Conservation (phyloP, 2,797 vertebrate species). For the Eidolon dupreanum region DNA sequence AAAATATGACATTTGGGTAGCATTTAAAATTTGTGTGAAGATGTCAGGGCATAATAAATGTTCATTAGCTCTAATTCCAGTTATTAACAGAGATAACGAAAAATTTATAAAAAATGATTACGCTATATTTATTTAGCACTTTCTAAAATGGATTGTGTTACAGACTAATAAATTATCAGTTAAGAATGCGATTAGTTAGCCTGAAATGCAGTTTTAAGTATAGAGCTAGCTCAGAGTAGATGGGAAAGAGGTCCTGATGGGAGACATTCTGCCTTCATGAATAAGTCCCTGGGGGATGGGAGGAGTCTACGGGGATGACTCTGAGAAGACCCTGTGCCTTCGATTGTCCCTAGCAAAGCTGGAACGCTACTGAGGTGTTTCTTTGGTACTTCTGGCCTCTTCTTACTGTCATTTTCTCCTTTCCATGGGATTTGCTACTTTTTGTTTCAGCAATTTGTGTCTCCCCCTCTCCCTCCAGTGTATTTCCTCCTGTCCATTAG, state of each 20-base stretch:
- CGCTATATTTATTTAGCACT: slow-evolving; percentile 14
- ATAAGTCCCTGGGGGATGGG: neutral
- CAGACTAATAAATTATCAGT: slow-evolving; percentile 31
- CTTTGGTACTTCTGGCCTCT: neutral
- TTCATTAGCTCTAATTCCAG: neutral
- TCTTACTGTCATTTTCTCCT: neutral
- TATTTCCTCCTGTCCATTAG: neutral
- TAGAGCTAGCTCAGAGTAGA: neutral
- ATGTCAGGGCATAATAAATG: neutral
- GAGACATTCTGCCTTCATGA: neutral
- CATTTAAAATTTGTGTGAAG: slow-evolving; percentile 43
- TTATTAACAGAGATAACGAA: slow-evolving; percentile 1
- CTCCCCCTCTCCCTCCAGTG: neutral
- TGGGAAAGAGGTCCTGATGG: neutral
- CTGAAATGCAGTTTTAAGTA: neutral
- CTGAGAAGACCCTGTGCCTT: neutral
- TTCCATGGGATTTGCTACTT: neutral
- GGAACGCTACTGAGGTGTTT: neutral
- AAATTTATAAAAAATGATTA: neutral
- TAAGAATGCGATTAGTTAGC: neutral
- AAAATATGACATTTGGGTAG: slow-evolving; percentile 37
- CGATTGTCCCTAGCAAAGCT: neutral
- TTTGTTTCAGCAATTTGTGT: neutral
- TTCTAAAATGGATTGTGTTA: slow-evolving; percentile 46
- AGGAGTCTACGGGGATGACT: neutral